Evolutionary conservation across 2,888 invertebrate species (phyloP), one percentile per base, ranked within the genome.

Genomic region (Cataglyphis albicans): DNA sequence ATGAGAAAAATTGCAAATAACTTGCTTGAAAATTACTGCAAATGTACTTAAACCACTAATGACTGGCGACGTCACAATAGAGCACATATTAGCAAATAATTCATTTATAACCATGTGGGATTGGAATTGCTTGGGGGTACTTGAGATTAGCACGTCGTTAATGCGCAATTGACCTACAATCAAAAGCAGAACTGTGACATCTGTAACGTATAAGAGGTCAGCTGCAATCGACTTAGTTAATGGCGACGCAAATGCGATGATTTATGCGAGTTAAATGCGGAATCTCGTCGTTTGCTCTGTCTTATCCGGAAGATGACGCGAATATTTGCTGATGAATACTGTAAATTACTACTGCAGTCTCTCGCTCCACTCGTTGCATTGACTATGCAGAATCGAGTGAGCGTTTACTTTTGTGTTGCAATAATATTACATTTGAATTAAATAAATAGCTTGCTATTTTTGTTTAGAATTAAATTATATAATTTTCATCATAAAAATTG

Each of bases 181-280:
- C 85, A 75, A 83, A 87, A 87, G 87, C 87, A 87, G 84, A 85
- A 81, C 75, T 67, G 78, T 85, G 88, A 88, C 89, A 89, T 89
- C 84, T 89, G 88, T 88, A 88, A 89, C 89, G 82, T 85, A 88
- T 88, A 88, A 88, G 88, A 88, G 88, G 82, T 75, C 85, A 85
- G 89, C 88, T 88, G 89, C 83, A 85, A 89, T 88, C 81, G 88
- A 87, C 89, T 89, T 84, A 85, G 86, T 84, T 82, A 88, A 88
- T 84, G 65, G 81, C 67, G 81, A 78, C 74, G 84, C 84, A 68
- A 87, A 48, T 72, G 78, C 82, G 78, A 29, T 48, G 61, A 32
- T 64, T 67, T 82, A 80, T 74, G 85, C 73, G 67, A 82, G 68
- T 82, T 72, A 63, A 81, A 52, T 21, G 78, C 18, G 9, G 35